Base-by-base conservation (phyloP, 2,113 vertebrate genomes). In the Lophius piscatorius region DNA sequence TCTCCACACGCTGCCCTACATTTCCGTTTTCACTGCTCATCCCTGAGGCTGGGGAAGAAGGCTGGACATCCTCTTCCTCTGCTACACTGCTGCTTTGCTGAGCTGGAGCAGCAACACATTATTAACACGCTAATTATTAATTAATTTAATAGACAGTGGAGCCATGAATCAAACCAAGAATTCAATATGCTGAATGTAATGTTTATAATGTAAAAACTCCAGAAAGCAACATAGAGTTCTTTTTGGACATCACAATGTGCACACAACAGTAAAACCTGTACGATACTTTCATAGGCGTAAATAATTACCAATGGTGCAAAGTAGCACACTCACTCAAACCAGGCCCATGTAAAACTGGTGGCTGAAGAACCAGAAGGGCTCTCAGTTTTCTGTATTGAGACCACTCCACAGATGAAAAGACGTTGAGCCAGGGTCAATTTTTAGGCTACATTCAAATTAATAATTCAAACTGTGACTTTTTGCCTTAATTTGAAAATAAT, bases 11-110 rank as follows among this genome's bases (percentile, higher is more conserved):
- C 13, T 87, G 91, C 54, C 84, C 90, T 56, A 81, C 63, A 24
- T 90, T 90, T 73, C 88, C 89, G 74, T 73, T 84, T 48, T 86
- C 75, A 40, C 62, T 87, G 76, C 90, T 91, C n/a, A 70, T 86
- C 78, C 84, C 91, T 39, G 93, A 94, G 80, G 90, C 88, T 0
- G 93, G 91, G 0, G 93, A 93, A 33, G 93, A 94, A 28, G 94
- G 91, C 40, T 92, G 91, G 12, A 29, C 26, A 62, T 92, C 93
- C 52, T 94, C 95, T 69, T 92, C 92, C 41, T 83, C 78, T 71
- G 87, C 88, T 74, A 91, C 92, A 61, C 78, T 83, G 71, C 87
- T 86, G 59, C 92, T 92, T 76, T 93, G 93, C 84, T 93, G 92
- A 89, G 92, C 93, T 93, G 21, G 18, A 74, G 38, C 36, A 39